Evolutionary conservation across 1,140 invertebrate species (phyloP).

Genomic region (Polypedilum vanderplanki): DNA sequence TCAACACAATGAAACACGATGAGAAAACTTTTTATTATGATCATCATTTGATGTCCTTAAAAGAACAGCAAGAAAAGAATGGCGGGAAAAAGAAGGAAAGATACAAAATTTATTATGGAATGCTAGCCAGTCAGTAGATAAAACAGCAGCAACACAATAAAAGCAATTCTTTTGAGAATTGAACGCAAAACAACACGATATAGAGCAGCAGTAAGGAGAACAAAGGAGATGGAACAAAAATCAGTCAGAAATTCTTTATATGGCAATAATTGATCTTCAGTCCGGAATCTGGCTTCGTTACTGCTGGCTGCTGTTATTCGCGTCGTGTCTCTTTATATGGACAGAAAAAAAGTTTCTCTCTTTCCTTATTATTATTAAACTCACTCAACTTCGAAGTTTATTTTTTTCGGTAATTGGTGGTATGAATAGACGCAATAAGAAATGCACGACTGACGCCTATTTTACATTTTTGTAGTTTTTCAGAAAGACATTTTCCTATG

Average conservation of each 20-base stretch:
- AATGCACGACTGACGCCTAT: neutral
- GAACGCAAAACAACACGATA: neutral
- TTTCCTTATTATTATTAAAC: too few relatives aligned
- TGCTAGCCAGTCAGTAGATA: constrained; percentile 16
- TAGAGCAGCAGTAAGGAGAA: neutral
- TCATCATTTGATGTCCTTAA: neutral
- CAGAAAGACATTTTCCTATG: too few relatives aligned
- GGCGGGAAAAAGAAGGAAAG: neutral
- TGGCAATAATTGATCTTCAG: constrained; percentile 22
- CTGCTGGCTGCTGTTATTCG: neutral
- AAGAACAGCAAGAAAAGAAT: neutral
- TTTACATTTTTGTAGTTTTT: too few relatives aligned
- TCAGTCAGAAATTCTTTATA: constrained; percentile 26
- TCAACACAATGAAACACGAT: too few relatives aligned
- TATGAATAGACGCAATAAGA: neutral
- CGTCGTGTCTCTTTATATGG: neutral
- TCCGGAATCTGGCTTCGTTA: neutral
- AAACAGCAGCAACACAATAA: neutral
- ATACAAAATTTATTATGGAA: constrained; percentile 14
- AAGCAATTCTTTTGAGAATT: neutral
- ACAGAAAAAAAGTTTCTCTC: neutral
- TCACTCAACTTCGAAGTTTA: neutral
- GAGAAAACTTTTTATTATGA: neutral
- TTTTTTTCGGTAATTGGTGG: constrained; percentile 24
- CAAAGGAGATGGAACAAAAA: neutral